Base-by-base conservation (phyloP, 2,113 vertebrate species). In the Alethe diademata region DNA sequence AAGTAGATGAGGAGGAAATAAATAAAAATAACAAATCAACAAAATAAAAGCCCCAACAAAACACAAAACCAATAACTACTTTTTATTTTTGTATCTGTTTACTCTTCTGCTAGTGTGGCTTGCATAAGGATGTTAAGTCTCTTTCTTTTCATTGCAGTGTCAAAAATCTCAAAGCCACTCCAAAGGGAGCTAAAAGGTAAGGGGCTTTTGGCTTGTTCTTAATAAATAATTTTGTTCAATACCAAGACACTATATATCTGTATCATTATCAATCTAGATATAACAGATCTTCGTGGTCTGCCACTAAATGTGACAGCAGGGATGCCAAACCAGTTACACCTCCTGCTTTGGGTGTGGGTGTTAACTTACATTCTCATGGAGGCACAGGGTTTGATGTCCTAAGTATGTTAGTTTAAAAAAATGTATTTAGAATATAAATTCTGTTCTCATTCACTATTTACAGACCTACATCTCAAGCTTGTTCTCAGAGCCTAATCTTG, bases 171-270 rank as follows among this genome's bases (percentile, higher is more conserved):
- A 97, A 95, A 91, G 43, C 62, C 29, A 82, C 12, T 4, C 57
- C 91, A 51, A 75, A 84, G 19, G 38, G 33, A 53, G 69, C 85
- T 48, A 96, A 54, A 83, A 95, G 89, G 96, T 97, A 90, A 89
- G 47, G 18, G 2, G 1, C 6, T 78, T 84, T 74, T 3, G 1
- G 24, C 25, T 88, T 38, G 28, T 58, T 85, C 40, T 64, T 85
- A 51, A 64, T 20, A 50, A 79, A 40, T 13, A n/a, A 24, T 42
- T 74, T 29, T 54, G 24, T 80, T 78, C 54, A 70, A 42, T 54
- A 70, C 14, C 9, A 74, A 54, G 40, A 69, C 23, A 58, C 5
- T n/a, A 9, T 54, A 8, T 10, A 26, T 20, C 25, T 67, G 23
- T 22, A 22, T 61, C 47, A 35, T 75, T 76, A 36, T 50, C 19